These are phyloP conservation scores for Brachymystax lenok DNA, from an alignment of 2,797 vertebrate genomes.

Conservation along the genomic window DNA sequence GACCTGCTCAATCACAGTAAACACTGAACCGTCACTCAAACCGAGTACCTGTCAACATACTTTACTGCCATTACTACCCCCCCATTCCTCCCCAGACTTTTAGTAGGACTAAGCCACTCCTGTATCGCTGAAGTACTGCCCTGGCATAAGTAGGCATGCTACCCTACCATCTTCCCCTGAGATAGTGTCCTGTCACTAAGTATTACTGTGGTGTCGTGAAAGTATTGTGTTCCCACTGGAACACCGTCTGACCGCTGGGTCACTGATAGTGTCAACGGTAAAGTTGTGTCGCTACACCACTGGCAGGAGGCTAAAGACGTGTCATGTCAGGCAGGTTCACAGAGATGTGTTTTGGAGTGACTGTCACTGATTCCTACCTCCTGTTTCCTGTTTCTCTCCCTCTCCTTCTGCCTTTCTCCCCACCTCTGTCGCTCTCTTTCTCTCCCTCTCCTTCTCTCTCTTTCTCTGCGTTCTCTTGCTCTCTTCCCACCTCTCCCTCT, in stretches of 20 bases:
- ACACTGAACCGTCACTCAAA: not conserved
- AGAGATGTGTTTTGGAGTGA: not conserved
- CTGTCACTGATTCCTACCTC: not conserved
- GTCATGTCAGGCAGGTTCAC: not conserved
- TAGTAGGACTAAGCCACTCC: not conserved
- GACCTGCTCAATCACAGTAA: not conserved
- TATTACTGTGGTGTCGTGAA: not conserved
- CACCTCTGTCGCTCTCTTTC: not conserved
- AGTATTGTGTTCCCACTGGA: not conserved
- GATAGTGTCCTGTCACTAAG: not conserved
- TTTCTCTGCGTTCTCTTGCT: not conserved
- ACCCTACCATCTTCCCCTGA: not conserved
- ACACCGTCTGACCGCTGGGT: not conserved
- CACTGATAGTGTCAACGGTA: not conserved
- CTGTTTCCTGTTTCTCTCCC: conserved; percentile 12
- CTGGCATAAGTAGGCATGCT: not conserved
- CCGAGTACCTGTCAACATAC: not conserved
- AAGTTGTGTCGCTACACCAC: not conserved
- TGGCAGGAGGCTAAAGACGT: not conserved
- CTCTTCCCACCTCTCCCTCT: not conserved
- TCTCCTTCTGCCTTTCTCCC: conserved; percentile 11
- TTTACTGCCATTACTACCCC: not conserved
- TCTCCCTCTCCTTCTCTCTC: not conserved
- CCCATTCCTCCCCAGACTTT: not conserved
- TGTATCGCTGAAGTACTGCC: not conserved